phyloP scores from a whole-genome alignment of 1,140 invertebrate species.

The Dysdera silvatica region DNA sequence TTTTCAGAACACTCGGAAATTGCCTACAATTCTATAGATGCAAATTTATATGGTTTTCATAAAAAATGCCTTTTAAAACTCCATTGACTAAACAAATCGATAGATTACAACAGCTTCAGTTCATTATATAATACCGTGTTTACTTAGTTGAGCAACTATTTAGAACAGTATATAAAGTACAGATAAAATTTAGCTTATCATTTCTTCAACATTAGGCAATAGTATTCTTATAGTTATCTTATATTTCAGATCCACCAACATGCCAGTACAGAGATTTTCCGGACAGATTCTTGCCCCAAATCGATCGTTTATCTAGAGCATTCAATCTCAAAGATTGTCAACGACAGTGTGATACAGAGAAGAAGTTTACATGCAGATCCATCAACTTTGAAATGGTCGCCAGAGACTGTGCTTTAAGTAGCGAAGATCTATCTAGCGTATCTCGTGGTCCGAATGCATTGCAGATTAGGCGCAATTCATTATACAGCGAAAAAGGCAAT shows the following conservation, averaged over 20 bases:
- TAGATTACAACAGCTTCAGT: no score
- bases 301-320: slow-evolving; percentile 41
- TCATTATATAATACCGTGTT: no score
- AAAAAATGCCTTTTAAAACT: no score
- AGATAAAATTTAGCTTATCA: no score
- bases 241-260: slow-evolving; percentile 46
- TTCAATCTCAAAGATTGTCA: slow-evolving; percentile 43
- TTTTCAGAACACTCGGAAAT: no score
- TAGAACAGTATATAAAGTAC: no score
- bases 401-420: slow-evolving; percentile 48
- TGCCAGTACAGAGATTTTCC: slow-evolving; percentile 48
- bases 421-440: slow-evolving; percentile 45
- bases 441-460: slow-evolving; percentile 22
- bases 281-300: slow-evolving; percentile 45
- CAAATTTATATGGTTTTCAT: no score
- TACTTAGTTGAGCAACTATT: no score
- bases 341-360: slow-evolving; percentile 46
- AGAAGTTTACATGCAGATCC: slow-evolving; percentile 46
- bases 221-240: neutral
- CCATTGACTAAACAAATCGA: no score
- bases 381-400: slow-evolving; percentile 40
- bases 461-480: slow-evolving; percentile 38
- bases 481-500: slow-evolving; percentile 47
- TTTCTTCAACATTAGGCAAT: neutral
- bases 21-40: no score